These are phyloP conservation scores for Mus spretus DNA, from an alignment of 2,797 vertebrate species.

Conservation along the genomic window DNA sequence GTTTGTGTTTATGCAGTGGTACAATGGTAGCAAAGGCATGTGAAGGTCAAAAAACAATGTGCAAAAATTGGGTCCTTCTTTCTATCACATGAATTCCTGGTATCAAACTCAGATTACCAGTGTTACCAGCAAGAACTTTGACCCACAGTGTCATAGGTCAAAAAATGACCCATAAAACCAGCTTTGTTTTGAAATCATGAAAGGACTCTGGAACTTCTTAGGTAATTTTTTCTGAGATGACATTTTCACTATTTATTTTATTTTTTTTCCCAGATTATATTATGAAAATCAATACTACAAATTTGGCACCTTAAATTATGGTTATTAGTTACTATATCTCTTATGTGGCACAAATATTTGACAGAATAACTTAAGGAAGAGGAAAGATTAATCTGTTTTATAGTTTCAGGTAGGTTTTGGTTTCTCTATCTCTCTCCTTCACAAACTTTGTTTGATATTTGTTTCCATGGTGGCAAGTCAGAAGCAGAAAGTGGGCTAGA, in stretches of 20 bases:
- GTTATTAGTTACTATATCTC: neutral
- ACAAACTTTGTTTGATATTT: neutral
- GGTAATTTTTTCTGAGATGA: neutral
- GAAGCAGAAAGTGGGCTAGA: neutral
- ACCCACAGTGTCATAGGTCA: no score
- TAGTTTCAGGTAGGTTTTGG: neutral
- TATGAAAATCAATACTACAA: neutral
- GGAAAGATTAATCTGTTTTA: neutral
- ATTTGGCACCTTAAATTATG: neutral
- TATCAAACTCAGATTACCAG: neutral
- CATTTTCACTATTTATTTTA: neutral
- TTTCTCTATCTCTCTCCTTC: neutral
- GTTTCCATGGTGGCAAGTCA: neutral
- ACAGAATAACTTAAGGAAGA: neutral
- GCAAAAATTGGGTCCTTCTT: neutral
- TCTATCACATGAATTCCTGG: neutral
- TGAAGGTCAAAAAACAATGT: neutral
- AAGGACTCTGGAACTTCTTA: neutral
- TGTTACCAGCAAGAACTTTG: neutral
- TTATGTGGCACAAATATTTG: neutral
- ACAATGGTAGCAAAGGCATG: neutral
- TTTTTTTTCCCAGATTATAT: neutral
- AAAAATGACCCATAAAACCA: neutral
- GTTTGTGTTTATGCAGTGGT: neutral
- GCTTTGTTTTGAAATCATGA: neutral